Base-by-base conservation (phyloP, 30 jellyfish, hydroid and myxozoan species). In the Turritopsis dohrnii region DNA sequence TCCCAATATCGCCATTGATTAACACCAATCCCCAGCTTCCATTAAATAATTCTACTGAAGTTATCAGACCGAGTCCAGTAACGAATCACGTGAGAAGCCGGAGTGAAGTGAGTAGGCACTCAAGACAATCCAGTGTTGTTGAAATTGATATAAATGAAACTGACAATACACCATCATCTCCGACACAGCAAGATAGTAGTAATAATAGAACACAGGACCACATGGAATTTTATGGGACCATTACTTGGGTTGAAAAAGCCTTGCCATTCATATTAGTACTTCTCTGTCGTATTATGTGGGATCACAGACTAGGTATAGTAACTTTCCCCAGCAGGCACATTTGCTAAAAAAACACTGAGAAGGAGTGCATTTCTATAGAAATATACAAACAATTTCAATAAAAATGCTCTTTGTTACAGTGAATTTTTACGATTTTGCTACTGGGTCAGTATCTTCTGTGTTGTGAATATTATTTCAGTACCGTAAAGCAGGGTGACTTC, bases 261-360 rank as follows among this genome's bases (percentile, higher is more conserved):
- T 77, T 92, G 21, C 97, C 97, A 3, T 92, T 92, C 74, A 74
- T 88, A 26, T 76, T 92, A 21, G 76, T 92, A 53, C 85, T 92
- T 23, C 82, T 85, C 73, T 87, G 96, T 54, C 84, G 97, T 7
- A 87, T 92, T 23, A 87, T 92, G 96, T 92, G 97, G 97, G 97
- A 92, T 81, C 97, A 92, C 69, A 87, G 97, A 92, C 81, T 92
- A 72, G 97, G 97, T 92, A 76, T 1, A 20, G 17, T 72, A 19
- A 72, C 17, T 72, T 60, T 60, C n/a, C 72, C n/a, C n/a, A n/a
- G n/a, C n/a, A n/a, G n/a, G n/a, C n/a, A n/a, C n/a, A n/a, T n/a
- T n/a, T n/a, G n/a, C n/a, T n/a, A n/a, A n/a, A n/a, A n/a, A n/a
- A n/a, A n/a, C n/a, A n/a, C n/a, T n/a, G n/a, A n/a, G n/a, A n/a